phyloP scores from a whole-genome alignment of 2,797 vertebrate species.

The Chanos chanos region DNA sequence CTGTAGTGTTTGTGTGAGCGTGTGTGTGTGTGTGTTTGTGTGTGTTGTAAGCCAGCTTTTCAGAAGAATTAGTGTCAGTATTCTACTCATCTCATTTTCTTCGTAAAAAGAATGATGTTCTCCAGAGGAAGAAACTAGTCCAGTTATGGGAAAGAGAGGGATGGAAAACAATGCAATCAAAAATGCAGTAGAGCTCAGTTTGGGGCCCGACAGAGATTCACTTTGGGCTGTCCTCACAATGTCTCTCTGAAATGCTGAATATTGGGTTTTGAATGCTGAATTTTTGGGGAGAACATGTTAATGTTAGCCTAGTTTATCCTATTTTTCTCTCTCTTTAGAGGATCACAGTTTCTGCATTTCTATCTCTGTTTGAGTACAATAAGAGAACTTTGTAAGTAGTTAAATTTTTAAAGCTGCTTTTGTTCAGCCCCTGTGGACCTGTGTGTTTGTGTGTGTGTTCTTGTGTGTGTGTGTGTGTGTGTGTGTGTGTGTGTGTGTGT shows the following conservation, averaged over 20 bases:
- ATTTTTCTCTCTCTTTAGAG: too few relatives aligned
- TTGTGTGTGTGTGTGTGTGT: neutral
- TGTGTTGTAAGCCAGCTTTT: slow-evolving; percentile 28
- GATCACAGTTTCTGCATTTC: too few relatives aligned
- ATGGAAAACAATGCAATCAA: slow-evolving; percentile 5
- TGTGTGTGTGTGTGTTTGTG: neutral
- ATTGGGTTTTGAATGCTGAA: too few relatives aligned
- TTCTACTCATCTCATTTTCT: slow-evolving; percentile 22
- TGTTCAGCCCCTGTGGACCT: too few relatives aligned
- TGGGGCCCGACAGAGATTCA: neutral
- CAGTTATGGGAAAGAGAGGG: slow-evolving; percentile 5
- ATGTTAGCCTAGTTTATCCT: too few relatives aligned
- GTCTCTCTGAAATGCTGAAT: neutral
- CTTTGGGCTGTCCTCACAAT: neutral
- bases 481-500: neutral
- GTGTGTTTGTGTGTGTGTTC: neutral
- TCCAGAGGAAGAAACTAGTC: slow-evolving; percentile 11
- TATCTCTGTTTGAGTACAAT: neutral
- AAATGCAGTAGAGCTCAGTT: neutral
- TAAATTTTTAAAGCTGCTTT: too few relatives aligned
- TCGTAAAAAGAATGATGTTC: slow-evolving; percentile 3
- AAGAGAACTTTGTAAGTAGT: too few relatives aligned
- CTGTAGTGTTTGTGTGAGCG: neutral
- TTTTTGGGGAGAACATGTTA: too few relatives aligned
- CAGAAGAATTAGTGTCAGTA: slow-evolving; percentile 25